phyloP scores from a whole-genome alignment of 2,888 invertebrate genomes.

The Timandra comae region DNA sequence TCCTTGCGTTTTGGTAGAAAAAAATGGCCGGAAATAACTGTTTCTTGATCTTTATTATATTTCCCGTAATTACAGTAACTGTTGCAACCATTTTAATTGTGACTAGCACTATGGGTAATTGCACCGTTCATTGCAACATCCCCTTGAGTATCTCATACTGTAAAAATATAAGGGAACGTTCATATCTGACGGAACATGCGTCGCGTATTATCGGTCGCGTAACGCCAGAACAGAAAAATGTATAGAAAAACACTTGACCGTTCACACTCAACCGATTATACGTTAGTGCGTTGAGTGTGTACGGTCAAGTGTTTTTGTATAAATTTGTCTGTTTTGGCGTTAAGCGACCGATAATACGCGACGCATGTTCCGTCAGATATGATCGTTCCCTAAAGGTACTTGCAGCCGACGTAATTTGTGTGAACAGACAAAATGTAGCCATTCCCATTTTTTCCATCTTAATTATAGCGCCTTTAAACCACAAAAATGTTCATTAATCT shows the following conservation, averaged over 20 bases:
- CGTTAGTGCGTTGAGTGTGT: too few relatives aligned
- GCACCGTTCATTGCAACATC: not conserved
- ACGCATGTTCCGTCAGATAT: too few relatives aligned
- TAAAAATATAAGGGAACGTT: slow-evolving; percentile 15
- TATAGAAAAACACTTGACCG: too few relatives aligned
- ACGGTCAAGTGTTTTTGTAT: too few relatives aligned
- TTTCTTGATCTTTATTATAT: slow-evolving; percentile 53
- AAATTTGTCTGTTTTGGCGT: too few relatives aligned
- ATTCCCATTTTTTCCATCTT: slow-evolving; percentile 16
- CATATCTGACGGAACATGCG: too few relatives aligned
- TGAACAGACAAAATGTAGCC: slow-evolving; percentile 14
- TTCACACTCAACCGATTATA: too few relatives aligned
- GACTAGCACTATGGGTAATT: slow-evolving; percentile 10
- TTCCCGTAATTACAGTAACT: slow-evolving; percentile 65
- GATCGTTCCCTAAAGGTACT: too few relatives aligned
- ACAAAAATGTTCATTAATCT: slow-evolving; percentile 4
- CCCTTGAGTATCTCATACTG: not conserved
- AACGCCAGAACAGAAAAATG: too few relatives aligned
- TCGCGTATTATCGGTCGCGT: too few relatives aligned
- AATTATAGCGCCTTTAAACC: slow-evolving; percentile 2
- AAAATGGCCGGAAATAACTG: not conserved
- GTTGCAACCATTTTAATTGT: slow-evolving; percentile 47
- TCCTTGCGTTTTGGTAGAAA: not conserved
- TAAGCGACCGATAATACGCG: too few relatives aligned
- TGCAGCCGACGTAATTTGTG: slow-evolving; percentile 11